Conservation (phyloP, 2,888 invertebrate genomes). For the Drosophila multiciliata region DNA sequence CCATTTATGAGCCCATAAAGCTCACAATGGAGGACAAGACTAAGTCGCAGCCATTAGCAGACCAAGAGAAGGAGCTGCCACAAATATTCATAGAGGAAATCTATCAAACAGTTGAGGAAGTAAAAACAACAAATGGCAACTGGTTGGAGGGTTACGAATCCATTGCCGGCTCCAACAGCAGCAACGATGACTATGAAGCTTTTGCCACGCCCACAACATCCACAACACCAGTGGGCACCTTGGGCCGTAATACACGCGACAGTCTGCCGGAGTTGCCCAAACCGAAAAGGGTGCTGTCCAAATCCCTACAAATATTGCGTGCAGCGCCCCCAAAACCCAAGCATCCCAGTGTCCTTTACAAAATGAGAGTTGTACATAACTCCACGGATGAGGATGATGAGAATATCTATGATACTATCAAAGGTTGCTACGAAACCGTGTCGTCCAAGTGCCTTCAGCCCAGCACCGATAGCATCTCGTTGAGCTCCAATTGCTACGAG, state of each 20-base stretch:
- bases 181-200: conserved; percentile 83
- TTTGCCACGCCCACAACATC: conserved; percentile 69
- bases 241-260: conserved; percentile 81
- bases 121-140: conserved; percentile 42
- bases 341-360: conserved; percentile 11
- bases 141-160: conserved; percentile 83
- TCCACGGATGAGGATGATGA: conserved; percentile 83
- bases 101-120: conserved; percentile 83
- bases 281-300: conserved; percentile 81
- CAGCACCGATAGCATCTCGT: conserved; percentile 72
- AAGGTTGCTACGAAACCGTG: conserved; percentile 85
- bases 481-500: conserved; percentile 84
- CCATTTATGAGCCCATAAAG: conserved; percentile 80
- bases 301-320: conserved; percentile 63
- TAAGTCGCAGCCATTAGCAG: conserved; percentile 61
- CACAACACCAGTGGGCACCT: conserved; percentile 64
- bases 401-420: conserved; percentile 88
- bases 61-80: conserved; percentile 25
- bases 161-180: conserved; percentile 70
- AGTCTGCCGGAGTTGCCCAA: conserved; percentile 79
- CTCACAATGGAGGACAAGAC: conserved; percentile 66
- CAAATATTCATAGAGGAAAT: conserved; percentile 69
- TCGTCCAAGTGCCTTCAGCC: conserved; percentile 42
- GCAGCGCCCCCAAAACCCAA: conserved; percentile 65
- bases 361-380: background rate